Evolutionary conservation across 2,888 invertebrate species (phyloP).

Genomic region (Agonopterix alstromeriana): DNA sequence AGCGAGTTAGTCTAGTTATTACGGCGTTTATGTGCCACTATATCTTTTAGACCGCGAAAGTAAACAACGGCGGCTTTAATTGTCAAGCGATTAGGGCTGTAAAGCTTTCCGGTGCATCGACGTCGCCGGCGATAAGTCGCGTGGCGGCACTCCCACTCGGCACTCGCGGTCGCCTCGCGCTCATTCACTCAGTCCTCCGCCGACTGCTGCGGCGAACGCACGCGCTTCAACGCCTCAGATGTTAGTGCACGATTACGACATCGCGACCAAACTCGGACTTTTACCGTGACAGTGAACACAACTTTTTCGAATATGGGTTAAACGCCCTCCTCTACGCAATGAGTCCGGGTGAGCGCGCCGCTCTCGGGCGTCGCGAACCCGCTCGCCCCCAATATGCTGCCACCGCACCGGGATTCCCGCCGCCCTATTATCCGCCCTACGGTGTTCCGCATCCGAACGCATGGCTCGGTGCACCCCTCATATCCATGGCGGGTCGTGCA

Average conservation of each 20-base stretch:
- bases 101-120: conserved; percentile 70
- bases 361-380: conserved; percentile 72
- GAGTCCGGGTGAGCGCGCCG: conserved; percentile 76
- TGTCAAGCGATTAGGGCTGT: conserved; percentile 67
- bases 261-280: conserved; percentile 57
- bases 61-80: conserved; percentile 64
- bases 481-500: conserved; percentile 84
- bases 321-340: conserved; percentile 71
- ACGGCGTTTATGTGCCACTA: conserved; percentile 1
- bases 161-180: conserved; percentile 50
- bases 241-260: conserved; percentile 74
- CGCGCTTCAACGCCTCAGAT: conserved; percentile 61
- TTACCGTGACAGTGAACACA: conserved; percentile 70
- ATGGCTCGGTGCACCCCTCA: conserved; percentile 89
- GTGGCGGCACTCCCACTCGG: conserved; percentile 64
- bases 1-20: no score
- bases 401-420: conserved; percentile 70
- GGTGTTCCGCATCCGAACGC: conserved; percentile 77
- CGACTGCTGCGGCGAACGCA: conserved; percentile 62
- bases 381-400: conserved; percentile 70
- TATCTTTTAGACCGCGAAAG: conserved; percentile 38
- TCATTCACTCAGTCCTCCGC: conserved; percentile 71
- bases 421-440: conserved; percentile 70
- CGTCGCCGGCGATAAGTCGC: conserved; percentile 51
- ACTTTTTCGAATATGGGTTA: conserved; percentile 82